Conservation (phyloP, 2,888 invertebrate genomes). For the Artemia sinica region DNA sequence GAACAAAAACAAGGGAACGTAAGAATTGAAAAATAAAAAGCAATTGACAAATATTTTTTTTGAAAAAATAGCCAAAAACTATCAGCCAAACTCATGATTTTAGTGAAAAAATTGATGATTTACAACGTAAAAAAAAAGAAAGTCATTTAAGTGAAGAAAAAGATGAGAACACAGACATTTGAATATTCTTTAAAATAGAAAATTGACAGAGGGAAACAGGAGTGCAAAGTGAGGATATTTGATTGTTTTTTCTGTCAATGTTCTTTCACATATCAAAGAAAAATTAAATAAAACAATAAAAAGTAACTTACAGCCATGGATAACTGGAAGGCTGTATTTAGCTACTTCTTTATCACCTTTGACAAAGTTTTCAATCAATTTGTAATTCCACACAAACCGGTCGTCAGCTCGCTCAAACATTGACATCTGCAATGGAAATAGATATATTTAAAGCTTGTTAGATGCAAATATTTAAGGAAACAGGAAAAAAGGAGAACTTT, state of each 20-base stretch:
- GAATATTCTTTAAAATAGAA: too few relatives aligned
- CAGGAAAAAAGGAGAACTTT: too few relatives aligned
- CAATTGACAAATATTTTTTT: not conserved
- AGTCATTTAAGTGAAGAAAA: not conserved
- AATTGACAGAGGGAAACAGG: too few relatives aligned
- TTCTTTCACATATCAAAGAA: not conserved
- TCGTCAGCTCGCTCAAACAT: conserved; percentile 60
- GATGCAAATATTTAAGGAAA: too few relatives aligned
- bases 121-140: not conserved
- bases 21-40: not conserved
- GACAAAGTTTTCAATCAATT: conserved; percentile 51
- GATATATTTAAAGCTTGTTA: too few relatives aligned
- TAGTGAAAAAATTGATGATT: not conserved
- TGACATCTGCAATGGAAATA: conserved; percentile 41
- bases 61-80: not conserved
- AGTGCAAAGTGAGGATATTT: not conserved
- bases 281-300: conserved; percentile 15
- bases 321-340: conserved; percentile 66
- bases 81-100: not conserved
- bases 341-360: conserved; percentile 49
- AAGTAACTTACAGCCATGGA: conserved; percentile 69
- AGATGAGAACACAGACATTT: not conserved
- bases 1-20: too few relatives aligned
- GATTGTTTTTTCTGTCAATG: conserved; percentile 5
- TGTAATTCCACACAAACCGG: conserved; percentile 84